Base-by-base conservation (phyloP, 1,140 invertebrate species). In the Formica selysi region DNA sequence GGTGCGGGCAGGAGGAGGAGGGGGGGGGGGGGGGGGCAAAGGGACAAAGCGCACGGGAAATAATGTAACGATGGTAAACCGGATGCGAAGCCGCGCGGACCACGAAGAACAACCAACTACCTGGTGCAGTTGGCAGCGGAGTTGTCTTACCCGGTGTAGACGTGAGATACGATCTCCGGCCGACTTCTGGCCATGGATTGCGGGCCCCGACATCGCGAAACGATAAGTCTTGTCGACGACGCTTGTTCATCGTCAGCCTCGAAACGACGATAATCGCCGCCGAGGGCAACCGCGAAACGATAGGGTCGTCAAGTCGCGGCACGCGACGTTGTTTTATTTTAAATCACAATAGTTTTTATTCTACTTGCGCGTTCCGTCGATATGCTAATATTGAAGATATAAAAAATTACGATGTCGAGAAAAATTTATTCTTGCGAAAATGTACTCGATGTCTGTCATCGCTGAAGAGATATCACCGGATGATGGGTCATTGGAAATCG, bases 41-140 rank as follows among this genome's bases (percentile, higher is more conserved):
- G 64, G 88, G 87, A 91, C 91, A 93, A 91, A 88, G 88, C 81
- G 74, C 88, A 70, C 67, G 90, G 91, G 92, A 93, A 93, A 93
- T 93, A 93, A 93, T 93, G 90, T 86, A 89, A 88, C 91, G 91
- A 92, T 90, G 90, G 89, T 87, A 89, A 93, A 91, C 93, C 93
- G 93, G 93, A 93, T 93, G 87, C 90, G 87, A 87, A 83, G 61
- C 61, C 44, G 36, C 48, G 83, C 54, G 68, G 36, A 73, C 88
- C 70, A 86, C 83, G 87, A 87, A 62, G 76, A 59, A 38, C 51
- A 89, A 26, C 78, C 85, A 32, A 32, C 32, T 32, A 79, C 73
- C 78, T 76, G 86, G 26, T 41, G 67, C 44, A 74, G 76, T 59
- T 73, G 89, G 85, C 89, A 86, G 89, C 74, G 87, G 78, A 88